A percentile compares a stretch with the other conserved stretches of the same genome.
Conservation (phyloP, 2,888 invertebrate genomes). For the Rutpela maculata region DNA sequence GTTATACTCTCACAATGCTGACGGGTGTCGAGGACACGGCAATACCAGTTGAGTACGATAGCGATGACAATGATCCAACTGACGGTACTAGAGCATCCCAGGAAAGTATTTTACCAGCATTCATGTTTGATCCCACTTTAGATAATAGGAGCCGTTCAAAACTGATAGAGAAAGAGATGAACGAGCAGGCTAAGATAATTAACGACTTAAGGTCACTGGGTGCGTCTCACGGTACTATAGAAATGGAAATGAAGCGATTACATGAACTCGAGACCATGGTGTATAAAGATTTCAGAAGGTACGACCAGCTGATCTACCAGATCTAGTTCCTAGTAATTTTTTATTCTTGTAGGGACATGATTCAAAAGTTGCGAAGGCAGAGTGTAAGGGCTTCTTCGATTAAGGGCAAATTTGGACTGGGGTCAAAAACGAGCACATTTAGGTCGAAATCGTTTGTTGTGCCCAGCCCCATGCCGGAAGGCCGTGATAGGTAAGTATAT, state of each 20-base stretch:
- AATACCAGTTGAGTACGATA: constrained; percentile 81
- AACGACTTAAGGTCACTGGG: constrained; percentile 83
- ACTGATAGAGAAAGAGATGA: constrained; percentile 97
- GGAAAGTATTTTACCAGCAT: constrained; percentile 88
- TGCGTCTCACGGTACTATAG: constrained; percentile 80
- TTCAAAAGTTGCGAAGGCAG: constrained; percentile 90
- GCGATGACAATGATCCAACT: constrained; percentile 85
- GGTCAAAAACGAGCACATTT: constrained; percentile 78
- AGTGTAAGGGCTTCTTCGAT: constrained; percentile 87
- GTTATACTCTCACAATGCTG: constrained; percentile 95
- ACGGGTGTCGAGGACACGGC: constrained; percentile 88
- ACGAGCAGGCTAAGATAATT: constrained; percentile 96
- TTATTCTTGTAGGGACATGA: constrained; percentile 85
- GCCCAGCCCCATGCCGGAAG: constrained; percentile 81
- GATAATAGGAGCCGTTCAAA: constrained; percentile 92
- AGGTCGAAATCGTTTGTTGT: constrained; percentile 87
- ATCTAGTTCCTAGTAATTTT: neutral
- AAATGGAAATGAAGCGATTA: constrained; percentile 92
- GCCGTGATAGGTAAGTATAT: constrained; percentile 68
- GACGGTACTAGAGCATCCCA: constrained; percentile 79
- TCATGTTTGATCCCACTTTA: constrained; percentile 86
- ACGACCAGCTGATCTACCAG: constrained; percentile 19
- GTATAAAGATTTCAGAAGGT: constrained; percentile 93
- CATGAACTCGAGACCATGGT: constrained; percentile 95
- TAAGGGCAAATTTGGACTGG: constrained; percentile 86